These are phyloP conservation scores for Naso thynnoides DNA, from an alignment of 2,797 vertebrate genomes.

Conservation along the genomic window DNA sequence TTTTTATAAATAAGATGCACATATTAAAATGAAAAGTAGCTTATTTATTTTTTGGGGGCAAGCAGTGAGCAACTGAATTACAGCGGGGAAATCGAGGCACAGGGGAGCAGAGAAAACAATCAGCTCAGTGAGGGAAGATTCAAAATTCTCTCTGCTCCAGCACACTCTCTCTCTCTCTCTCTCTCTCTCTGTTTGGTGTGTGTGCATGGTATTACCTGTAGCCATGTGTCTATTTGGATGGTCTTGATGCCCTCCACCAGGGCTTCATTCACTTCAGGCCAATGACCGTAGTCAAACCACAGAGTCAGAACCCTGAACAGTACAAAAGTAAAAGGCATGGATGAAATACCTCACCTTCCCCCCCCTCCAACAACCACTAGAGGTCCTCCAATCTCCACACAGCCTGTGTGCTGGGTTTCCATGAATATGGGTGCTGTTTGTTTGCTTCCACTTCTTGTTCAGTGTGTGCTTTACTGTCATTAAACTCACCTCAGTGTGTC, in stretches of 20 bases:
- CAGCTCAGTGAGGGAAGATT: no score
- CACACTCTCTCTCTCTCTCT: no score
- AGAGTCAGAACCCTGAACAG: conserved; percentile 93
- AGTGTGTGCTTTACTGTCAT: background rate
- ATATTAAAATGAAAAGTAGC: no score
- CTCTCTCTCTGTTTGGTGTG: no score
- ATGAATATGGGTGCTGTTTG: background rate
- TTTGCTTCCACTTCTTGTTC: background rate
- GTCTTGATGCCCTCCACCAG: conserved; percentile 99
- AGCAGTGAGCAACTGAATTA: no score
- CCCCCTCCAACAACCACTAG: conserved; percentile 67
- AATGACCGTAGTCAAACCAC: conserved; percentile 99
- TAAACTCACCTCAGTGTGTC: conserved; percentile 93
- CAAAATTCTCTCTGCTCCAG: no score
- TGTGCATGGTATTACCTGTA: conserved; percentile 87
- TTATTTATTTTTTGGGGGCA: no score
- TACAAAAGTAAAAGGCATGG: background rate
- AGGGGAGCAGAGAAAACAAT: no score
- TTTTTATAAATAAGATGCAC: no score
- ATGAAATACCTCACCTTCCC: background rate
- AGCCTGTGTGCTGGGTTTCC: background rate
- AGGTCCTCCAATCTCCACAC: conserved; percentile 65
- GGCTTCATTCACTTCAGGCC: conserved; percentile 98
- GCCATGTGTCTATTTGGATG: conserved; percentile 99
- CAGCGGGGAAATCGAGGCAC: no score